These are phyloP conservation scores for Salpingus planirostris DNA, from an alignment of 2,888 invertebrate genomes.

Conservation along the genomic window DNA sequence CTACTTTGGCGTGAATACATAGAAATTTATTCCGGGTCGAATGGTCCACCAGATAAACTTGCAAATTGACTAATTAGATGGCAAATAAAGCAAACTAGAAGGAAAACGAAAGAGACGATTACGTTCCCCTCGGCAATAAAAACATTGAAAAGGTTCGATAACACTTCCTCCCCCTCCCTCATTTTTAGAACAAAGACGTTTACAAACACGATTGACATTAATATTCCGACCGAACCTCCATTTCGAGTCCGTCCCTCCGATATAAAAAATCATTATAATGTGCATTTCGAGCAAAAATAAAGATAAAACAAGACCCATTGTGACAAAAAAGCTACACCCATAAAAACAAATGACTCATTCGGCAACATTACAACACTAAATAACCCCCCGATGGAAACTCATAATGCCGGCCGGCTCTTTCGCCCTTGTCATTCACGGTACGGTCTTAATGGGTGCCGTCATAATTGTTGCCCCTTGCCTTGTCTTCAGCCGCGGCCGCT, in stretches of 20 bases:
- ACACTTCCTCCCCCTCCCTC: constrained; percentile 33
- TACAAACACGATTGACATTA: constrained; percentile 37
- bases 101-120: constrained; percentile 22
- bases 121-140: constrained; percentile 31
- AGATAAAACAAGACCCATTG: constrained; percentile 33
- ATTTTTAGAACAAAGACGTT: constrained; percentile 38
- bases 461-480: too few relatives aligned
- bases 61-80: constrained; percentile 33
- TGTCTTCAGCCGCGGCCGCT: too few relatives aligned
- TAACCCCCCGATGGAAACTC: too few relatives aligned
- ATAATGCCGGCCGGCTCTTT: too few relatives aligned
- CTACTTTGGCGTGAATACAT: constrained; percentile 1
- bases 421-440: too few relatives aligned
- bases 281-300: constrained; percentile 35
- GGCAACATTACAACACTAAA: constrained; percentile 12
- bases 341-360: constrained; percentile 36
- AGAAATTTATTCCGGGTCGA: constrained; percentile 10
- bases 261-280: constrained; percentile 38
- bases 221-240: constrained; percentile 32
- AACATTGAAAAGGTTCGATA: constrained; percentile 37
- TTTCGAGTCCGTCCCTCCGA: constrained; percentile 27
- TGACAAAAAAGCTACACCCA: constrained; percentile 29
- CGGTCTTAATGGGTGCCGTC: too few relatives aligned
- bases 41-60: constrained; percentile 18
- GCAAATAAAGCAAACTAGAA: constrained; percentile 27